phyloP scores from a whole-genome alignment of 1,140 invertebrate genomes.

The Marisa cornuarietis region DNA sequence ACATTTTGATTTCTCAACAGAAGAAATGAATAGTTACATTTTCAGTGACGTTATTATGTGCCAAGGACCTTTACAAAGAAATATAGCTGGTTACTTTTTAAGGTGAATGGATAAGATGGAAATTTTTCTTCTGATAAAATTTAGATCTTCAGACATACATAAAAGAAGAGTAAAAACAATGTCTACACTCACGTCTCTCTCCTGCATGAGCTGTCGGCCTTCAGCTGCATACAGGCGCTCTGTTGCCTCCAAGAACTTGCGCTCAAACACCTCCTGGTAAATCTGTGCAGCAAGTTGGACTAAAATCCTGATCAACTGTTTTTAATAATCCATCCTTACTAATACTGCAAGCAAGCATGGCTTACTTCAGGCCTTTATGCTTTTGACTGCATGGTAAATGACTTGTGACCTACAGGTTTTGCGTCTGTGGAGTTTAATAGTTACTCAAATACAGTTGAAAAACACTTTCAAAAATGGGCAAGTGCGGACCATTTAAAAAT shows the following conservation, averaged over 20 bases:
- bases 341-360: no score
- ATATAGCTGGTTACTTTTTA: no score
- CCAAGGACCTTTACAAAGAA: neutral
- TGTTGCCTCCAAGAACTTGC: constrained; percentile 85
- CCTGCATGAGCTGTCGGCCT: constrained; percentile 91
- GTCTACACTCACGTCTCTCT: constrained; percentile 75
- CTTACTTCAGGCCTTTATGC: no score
- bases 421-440: no score
- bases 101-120: neutral
- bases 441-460: no score
- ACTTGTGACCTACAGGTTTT: no score
- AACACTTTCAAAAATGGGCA: no score
- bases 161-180: neutral
- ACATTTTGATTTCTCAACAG: no score
- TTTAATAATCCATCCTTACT: no score
- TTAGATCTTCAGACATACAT: neutral
- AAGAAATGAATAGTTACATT: no score
- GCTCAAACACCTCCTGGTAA: constrained; percentile 94
- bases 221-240: constrained; percentile 92
- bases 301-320: neutral
- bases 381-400: no score
- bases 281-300: constrained; percentile 74
- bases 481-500: no score
- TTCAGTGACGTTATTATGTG: neutral
- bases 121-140: neutral